phyloP scores from a whole-genome alignment of 2,113 vertebrate species.

The Picathartes gymnocephalus region DNA sequence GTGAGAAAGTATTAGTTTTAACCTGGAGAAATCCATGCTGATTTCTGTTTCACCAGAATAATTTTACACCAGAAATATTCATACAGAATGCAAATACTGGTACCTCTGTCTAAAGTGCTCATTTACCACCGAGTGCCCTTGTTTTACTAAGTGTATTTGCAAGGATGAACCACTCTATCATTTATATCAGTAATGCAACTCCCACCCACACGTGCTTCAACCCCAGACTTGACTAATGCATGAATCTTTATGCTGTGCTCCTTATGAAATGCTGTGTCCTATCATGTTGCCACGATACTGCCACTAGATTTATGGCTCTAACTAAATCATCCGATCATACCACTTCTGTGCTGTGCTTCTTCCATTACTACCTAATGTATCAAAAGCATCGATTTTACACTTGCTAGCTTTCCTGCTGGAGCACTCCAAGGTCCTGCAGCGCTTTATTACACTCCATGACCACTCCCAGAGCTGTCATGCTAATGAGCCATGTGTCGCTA shows the following conservation, averaged over 20 bases:
- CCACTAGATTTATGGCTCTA: slow-evolving; percentile 50
- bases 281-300: slow-evolving; percentile 13
- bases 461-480: slow-evolving; percentile 35
- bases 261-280: slow-evolving; percentile 35
- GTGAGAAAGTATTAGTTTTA: neutral
- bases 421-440: slow-evolving; percentile 28
- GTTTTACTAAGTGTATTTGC: neutral
- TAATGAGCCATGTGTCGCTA: slow-evolving; percentile 44
- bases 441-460: slow-evolving; percentile 26
- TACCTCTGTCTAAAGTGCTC: neutral
- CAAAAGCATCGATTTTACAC: slow-evolving; percentile 59
- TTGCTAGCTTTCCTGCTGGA: neutral
- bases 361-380: slow-evolving; percentile 58
- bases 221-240: slow-evolving; percentile 4
- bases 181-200: neutral
- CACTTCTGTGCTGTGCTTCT: slow-evolving; percentile 50
- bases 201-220: neutral
- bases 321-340: slow-evolving; percentile 59
- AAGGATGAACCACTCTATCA: neutral
- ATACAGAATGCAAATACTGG: neutral
- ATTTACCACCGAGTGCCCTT: neutral
- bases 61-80: neutral
- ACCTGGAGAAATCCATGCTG: neutral
- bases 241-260: neutral
- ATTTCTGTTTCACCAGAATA: neutral